Conservation (phyloP, 2,888 invertebrate genomes). For the Clanis bilineata region DNA sequence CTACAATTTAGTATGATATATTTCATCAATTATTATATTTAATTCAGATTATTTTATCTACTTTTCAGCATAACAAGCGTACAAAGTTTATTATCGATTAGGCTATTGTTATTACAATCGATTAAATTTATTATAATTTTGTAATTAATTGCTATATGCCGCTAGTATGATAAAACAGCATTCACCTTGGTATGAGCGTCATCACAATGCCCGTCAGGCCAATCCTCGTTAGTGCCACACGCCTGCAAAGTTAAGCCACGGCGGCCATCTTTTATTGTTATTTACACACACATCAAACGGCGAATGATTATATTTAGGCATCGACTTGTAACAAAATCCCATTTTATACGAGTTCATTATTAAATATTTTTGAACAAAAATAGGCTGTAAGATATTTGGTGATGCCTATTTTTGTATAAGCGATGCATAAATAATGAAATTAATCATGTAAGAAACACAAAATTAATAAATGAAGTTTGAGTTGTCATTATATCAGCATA, state of each 20-base stretch:
- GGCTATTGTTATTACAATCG: too few species aligned
- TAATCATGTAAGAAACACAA: constrained; percentile 3
- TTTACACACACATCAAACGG: constrained; percentile 64
- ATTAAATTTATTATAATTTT: neutral
- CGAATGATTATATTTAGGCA: constrained; percentile 31
- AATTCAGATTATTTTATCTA: neutral
- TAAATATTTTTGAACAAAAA: neutral
- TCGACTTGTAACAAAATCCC: neutral
- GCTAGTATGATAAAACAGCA: constrained; percentile 39
- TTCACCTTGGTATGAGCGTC: constrained; percentile 78
- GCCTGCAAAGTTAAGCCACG: constrained; percentile 64
- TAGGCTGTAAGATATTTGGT: neutral
- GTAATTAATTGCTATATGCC: constrained; percentile 24
- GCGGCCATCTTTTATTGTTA: constrained; percentile 69
- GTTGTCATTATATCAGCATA: neutral
- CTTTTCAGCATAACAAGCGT: neutral
- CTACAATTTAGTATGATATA: too few species aligned
- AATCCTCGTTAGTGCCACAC: constrained; percentile 71
- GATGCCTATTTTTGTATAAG: neutral
- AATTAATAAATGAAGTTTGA: constrained; percentile 2
- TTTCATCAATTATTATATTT: too few species aligned
- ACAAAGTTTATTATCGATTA: neutral
- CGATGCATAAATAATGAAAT: constrained; percentile 5
- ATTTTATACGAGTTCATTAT: neutral
- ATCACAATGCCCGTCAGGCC: constrained; percentile 72